phyloP scores from a whole-genome alignment of 2,888 invertebrate species.

The Drosophila mettleri region DNA sequence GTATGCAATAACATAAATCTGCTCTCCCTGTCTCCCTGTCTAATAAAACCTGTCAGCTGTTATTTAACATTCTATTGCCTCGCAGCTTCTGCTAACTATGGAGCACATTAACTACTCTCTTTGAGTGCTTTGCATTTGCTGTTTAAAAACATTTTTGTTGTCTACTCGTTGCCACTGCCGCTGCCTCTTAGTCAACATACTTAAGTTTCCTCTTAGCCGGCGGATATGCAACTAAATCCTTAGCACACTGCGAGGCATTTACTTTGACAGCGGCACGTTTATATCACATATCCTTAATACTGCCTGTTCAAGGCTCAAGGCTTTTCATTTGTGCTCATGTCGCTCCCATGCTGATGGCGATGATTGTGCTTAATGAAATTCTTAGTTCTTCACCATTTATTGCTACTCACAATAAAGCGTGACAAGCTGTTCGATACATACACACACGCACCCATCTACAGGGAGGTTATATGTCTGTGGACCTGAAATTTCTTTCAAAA shows the following conservation, averaged over 20 bases:
- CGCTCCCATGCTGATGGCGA: constrained; percentile 14
- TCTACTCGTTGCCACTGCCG: not conserved
- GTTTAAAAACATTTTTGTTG: constrained; percentile 1
- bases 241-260: constrained; percentile 3
- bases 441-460: not conserved
- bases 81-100: not conserved
- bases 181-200: constrained; percentile 3
- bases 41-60: not conserved
- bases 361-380: constrained; percentile 6
- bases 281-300: constrained; percentile 15
- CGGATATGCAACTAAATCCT: constrained; percentile 17
- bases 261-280: constrained; percentile 16
- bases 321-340: constrained; percentile 22
- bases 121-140: constrained; percentile 2
- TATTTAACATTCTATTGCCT: not conserved
- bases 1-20: not conserved
- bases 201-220: constrained; percentile 10
- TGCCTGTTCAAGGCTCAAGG: too few relatives aligned
- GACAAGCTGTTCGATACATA: constrained; percentile 8
- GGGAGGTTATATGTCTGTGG: constrained; percentile 1
- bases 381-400: constrained; percentile 16
- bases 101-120: not conserved
- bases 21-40: too few relatives aligned
- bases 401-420: constrained; percentile 13
- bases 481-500: not conserved